Percentiles rank a stretch among this genome's conserved stretches.
Conservation (phyloP, 2,888 invertebrate species). For the Heliconius cydno region DNA sequence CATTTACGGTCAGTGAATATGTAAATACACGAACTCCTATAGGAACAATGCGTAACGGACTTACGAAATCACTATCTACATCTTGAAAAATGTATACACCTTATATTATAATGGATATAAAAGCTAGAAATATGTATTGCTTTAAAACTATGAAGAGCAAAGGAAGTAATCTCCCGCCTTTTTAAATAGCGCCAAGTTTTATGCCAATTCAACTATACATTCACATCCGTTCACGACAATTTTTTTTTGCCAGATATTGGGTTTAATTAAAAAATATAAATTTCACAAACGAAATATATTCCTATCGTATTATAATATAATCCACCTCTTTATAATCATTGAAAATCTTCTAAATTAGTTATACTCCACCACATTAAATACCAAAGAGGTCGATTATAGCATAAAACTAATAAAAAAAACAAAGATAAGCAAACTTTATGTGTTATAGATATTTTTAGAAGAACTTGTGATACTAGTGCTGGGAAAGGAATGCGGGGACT, state of each 20-base stretch:
- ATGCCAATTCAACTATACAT: neutral
- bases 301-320: too few relatives aligned
- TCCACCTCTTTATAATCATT: too few relatives aligned
- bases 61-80: conserved; percentile 44
- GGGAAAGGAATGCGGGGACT: conserved; percentile 40
- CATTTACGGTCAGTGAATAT: conserved; percentile 80
- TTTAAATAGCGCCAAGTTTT: neutral
- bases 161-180: neutral
- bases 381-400: neutral
- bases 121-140: neutral
- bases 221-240: neutral
- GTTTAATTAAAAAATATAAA: neutral
- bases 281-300: too few relatives aligned
- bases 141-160: neutral
- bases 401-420: neutral
- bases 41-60: conserved; percentile 58
- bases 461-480: conserved; percentile 33
- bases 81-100: conserved; percentile 41
- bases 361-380: neutral
- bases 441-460: conserved; percentile 34
- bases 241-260: neutral
- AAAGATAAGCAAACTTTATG: neutral
- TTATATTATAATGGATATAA: conserved; percentile 17
- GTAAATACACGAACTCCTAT: conserved; percentile 67
- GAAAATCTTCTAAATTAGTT: too few relatives aligned